These are phyloP conservation scores for Boulengeromyrus knoepffleri DNA, from an alignment of 2,113 vertebrate genomes.

Conservation along the genomic window DNA sequence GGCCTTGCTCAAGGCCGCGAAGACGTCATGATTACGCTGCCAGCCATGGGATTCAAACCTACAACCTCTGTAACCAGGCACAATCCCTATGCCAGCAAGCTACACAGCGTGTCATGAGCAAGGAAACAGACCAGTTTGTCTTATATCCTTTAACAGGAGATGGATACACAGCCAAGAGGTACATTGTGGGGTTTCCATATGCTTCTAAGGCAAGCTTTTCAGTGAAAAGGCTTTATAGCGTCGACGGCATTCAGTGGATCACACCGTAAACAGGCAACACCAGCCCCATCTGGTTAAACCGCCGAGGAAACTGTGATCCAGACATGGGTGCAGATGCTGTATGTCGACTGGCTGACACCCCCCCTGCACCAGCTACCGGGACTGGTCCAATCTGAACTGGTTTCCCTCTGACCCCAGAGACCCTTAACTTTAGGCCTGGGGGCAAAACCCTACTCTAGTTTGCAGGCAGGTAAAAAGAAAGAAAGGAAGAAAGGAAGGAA, in stretches of 20 bases:
- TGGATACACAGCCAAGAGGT: neutral
- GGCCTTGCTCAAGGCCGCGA: neutral
- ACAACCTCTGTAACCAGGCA: neutral
- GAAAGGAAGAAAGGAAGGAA: neutral
- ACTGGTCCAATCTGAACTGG: slow-evolving; percentile 21
- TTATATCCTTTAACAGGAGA: neutral
- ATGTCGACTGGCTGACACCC: neutral
- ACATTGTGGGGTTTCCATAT: neutral
- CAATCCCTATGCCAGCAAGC: neutral
- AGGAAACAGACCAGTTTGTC: neutral
- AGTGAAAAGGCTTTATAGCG: neutral
- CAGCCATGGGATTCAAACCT: neutral
- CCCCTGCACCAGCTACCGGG: neutral
- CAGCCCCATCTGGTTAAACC: neutral
- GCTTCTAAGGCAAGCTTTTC: neutral
- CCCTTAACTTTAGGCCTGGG: slow-evolving; percentile 21
- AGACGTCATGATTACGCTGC: neutral
- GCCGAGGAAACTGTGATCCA: neutral
- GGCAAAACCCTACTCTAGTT: slow-evolving; percentile 38
- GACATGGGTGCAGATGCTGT: neutral
- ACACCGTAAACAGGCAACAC: neutral
- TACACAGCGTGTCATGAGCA: neutral
- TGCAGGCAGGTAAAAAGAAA: neutral
- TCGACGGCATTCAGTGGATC: neutral
- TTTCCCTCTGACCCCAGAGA: slow-evolving; percentile 30